These are phyloP conservation scores for Danio tinwini DNA, from an alignment of 2,797 vertebrate genomes.

Conservation along the genomic window DNA sequence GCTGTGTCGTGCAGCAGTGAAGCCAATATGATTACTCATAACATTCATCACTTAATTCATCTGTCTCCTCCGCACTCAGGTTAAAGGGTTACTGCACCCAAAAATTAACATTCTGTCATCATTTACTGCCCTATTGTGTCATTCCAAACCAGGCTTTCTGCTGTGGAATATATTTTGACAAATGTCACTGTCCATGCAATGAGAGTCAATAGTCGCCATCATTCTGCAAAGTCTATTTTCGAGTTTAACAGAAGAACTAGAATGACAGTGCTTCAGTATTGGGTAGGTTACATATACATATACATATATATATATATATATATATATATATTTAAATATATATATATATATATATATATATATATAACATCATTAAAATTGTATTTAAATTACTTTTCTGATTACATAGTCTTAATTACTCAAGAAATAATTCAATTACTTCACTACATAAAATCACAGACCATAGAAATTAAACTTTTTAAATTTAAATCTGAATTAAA, in stretches of 20 bases:
- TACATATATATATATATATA: too few relatives aligned
- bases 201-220: background rate
- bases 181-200: background rate
- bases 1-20: background rate
- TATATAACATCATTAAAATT: too few relatives aligned
- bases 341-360: too few relatives aligned
- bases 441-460: too few relatives aligned
- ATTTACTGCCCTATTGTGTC: background rate
- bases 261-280: too few relatives aligned
- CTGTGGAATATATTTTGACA: background rate
- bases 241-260: background rate
- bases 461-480: too few relatives aligned
- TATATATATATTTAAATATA: too few relatives aligned
- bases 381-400: too few relatives aligned
- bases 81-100: background rate
- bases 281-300: too few relatives aligned
- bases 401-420: too few relatives aligned
- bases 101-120: background rate
- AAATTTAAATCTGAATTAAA: too few relatives aligned
- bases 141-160: background rate
- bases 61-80: background rate
- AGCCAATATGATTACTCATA: constrained; percentile 23
- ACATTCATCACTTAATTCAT: constrained; percentile 12
- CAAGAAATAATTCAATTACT: too few relatives aligned
- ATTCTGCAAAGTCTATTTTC: background rate